phyloP scores from a whole-genome alignment of 2,888 invertebrate species.

The Pediacus dermestoides region DNA sequence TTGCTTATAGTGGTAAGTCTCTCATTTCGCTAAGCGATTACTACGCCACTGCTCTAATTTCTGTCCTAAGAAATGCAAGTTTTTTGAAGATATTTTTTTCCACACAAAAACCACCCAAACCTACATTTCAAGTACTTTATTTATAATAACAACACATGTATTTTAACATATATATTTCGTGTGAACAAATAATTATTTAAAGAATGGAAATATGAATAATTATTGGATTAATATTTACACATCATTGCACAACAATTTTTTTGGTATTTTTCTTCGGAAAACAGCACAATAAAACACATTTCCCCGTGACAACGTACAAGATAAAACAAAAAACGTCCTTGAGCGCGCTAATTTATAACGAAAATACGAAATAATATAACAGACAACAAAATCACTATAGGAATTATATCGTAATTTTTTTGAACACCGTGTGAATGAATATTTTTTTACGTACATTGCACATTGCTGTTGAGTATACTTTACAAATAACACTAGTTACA shows the following conservation, averaged over 20 bases:
- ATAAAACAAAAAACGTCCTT: too few species aligned
- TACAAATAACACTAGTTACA: slow-evolving; percentile 43
- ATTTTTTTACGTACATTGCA: slow-evolving; percentile 27
- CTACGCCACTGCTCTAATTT: too few species aligned
- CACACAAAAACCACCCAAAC: too few species aligned
- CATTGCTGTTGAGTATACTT: slow-evolving; percentile 30
- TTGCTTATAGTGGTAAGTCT: too few species aligned
- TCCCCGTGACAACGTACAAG: too few species aligned
- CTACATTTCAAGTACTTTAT: slow-evolving; percentile 32
- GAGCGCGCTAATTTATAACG: too few species aligned
- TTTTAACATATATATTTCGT: slow-evolving; percentile 52
- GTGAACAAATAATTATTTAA: slow-evolving; percentile 50
- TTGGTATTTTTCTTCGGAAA: slow-evolving; percentile 22
- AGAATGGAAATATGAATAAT: slow-evolving; percentile 42
- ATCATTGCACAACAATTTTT: slow-evolving; percentile 41
- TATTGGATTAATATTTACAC: slow-evolving; percentile 41
- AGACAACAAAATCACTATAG: too few species aligned
- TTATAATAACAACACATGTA: slow-evolving; percentile 52
- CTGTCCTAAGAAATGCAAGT: too few species aligned
- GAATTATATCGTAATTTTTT: slow-evolving; percentile 17
- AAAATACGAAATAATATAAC: too few species aligned
- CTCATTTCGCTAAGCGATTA: too few species aligned
- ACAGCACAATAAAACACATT: slow-evolving; percentile 39
- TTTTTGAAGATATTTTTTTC: too few species aligned
- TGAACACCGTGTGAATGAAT: slow-evolving; percentile 30